Evolutionary conservation across 2,888 invertebrate genomes (phyloP), one percentile per base, ranked within the genome.

Genomic region (Myathropa florea): DNA sequence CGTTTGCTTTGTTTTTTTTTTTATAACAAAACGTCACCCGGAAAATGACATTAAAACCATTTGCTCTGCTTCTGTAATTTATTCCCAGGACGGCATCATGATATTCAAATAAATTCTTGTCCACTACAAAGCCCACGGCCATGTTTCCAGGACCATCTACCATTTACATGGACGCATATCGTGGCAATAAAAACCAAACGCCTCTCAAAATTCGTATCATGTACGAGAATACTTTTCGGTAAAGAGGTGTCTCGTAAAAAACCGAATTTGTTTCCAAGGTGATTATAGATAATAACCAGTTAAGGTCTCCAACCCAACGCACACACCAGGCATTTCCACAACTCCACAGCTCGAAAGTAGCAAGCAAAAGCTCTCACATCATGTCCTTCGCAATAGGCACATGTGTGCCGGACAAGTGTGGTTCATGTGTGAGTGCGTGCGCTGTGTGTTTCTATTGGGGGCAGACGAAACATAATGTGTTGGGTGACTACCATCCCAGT

Each of bases 241-340:
- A 57, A 61, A 79, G 68, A 77, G 60, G 68, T 86, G 82, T 73
- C 78, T 86, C 86, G 55, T 86, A 86, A 86, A 86, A 86, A 83
- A 75, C 65, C 18, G 63, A 83, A 86, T 83, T 86, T 86, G 86
- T 86, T 73, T 86, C 83, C 70, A 71, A 83, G 83, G 83, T 83
- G 86, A 86, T 86, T 86, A 86, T 82, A 75, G 83, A 83, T 83
- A 83, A 83, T 86, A 86, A 86, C 83, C 86, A 76, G 83, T 83
- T 86, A 71, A 73, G 61, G 65, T 55, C 67, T 60, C 60, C 46
- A 64, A 28, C 46, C 39, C 26, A 39, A 24, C 33, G 57, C 64
- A 61, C 21, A 75, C 46, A 9, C 21, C 12, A 53, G 33, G 33
- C 33, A 33, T 33, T 7, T 33, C 33, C 12, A 33, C 33, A 33